These are phyloP conservation scores for Gymnosoma rotundatum DNA, from an alignment of 2,888 invertebrate genomes.

Conservation along the genomic window DNA sequence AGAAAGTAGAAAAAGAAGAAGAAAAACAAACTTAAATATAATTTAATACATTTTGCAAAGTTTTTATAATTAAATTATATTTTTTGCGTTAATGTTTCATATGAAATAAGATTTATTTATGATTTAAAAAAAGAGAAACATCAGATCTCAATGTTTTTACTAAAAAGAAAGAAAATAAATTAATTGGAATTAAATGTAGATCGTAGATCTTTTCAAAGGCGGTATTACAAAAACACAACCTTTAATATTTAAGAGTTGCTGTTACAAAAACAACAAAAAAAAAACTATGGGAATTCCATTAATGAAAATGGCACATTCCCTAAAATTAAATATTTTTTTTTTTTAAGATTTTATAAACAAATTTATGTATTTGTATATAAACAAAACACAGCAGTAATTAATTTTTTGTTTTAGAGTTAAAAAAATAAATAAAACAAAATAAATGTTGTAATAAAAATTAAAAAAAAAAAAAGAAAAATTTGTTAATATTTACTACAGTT, in stretches of 20 bases:
- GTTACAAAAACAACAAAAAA: slow-evolving; percentile 15
- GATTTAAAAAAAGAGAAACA: slow-evolving; percentile 12
- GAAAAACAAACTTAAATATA: neutral
- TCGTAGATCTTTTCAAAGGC: slow-evolving; percentile 53
- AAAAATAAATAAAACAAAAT: no score
- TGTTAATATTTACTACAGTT: no score
- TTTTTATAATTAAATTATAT: neutral
- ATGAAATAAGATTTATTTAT: neutral
- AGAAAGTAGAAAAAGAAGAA: slow-evolving; percentile 39
- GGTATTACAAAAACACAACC: slow-evolving; percentile 56
- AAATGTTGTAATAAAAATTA: neutral
- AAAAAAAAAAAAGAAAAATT: neutral
- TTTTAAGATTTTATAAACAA: slow-evolving; percentile 17
- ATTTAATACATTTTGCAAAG: slow-evolving; percentile 13
- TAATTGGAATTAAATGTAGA: slow-evolving; percentile 51
- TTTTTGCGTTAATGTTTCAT: no score
- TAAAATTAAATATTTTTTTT: slow-evolving; percentile 39
- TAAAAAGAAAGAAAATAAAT: slow-evolving; percentile 31
- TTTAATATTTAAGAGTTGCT: slow-evolving; percentile 56
- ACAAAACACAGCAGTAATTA: neutral
- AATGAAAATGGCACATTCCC: slow-evolving; percentile 67
- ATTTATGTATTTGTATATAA: neutral
- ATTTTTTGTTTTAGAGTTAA: no score
- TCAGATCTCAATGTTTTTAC: slow-evolving; percentile 66
- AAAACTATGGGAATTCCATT: slow-evolving; percentile 66